A percentile compares a stretch with the other conserved stretches of the same genome.
These are phyloP conservation scores for Oryzias javanicus DNA, from an alignment of 2,113 vertebrate genomes.

Conservation along the genomic window DNA sequence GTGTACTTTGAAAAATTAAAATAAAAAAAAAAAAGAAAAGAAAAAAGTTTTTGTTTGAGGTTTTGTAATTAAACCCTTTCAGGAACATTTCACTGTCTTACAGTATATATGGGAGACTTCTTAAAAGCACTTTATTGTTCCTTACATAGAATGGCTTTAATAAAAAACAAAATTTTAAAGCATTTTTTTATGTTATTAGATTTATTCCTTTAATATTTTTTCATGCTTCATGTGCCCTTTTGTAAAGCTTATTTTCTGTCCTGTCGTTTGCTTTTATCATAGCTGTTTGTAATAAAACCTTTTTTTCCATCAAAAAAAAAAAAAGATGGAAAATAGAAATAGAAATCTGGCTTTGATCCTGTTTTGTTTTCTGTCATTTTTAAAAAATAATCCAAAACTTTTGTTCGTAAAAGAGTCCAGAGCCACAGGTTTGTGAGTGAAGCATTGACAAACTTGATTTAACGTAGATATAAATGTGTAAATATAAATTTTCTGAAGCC, in stretches of 20 bases:
- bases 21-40: too few species aligned
- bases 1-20: too few species aligned
- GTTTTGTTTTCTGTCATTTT: too few species aligned
- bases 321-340: too few species aligned
- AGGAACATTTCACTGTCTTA: neutral
- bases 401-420: too few species aligned
- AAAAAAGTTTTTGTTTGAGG: too few species aligned
- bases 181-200: constrained; percentile 51
- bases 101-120: constrained; percentile 50
- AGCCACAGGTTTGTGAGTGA: too few species aligned
- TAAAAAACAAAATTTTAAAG: constrained; percentile 40
- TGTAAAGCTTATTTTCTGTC: constrained; percentile 21
- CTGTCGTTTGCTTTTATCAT: constrained; percentile 21
- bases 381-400: too few species aligned
- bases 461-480: too few species aligned
- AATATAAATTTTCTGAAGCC: too few species aligned
- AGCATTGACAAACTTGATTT: too few species aligned
- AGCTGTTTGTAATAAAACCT: constrained; percentile 45
- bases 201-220: constrained; percentile 37
- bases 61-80: neutral
- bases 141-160: constrained; percentile 57
- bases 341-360: too few species aligned
- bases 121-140: constrained; percentile 70
- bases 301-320: constrained; percentile 11
- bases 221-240: constrained; percentile 36